These are phyloP conservation scores for Ectobius pallidus DNA, from an alignment of 2,888 invertebrate genomes.

Conservation along the genomic window DNA sequence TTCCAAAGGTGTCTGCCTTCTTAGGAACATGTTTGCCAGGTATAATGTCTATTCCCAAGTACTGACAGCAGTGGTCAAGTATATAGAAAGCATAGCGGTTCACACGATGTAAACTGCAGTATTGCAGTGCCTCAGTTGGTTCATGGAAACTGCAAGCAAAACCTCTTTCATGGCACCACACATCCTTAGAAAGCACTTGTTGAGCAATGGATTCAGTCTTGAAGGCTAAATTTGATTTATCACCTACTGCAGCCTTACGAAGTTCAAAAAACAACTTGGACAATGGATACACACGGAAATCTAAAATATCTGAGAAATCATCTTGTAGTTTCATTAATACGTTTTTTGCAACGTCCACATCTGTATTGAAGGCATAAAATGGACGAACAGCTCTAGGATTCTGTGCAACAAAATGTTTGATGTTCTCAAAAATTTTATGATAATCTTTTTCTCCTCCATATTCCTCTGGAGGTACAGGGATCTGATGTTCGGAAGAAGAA, in stretches of 20 bases:
- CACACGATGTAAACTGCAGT: neutral
- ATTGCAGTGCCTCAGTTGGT: neutral
- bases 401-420: neutral
- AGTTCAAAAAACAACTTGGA: neutral
- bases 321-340: neutral
- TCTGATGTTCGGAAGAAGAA: neutral
- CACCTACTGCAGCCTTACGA: neutral
- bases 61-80: neutral
- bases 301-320: no score
- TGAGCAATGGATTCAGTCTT: neutral
- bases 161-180: neutral
- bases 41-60: neutral
- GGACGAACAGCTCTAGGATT: neutral
- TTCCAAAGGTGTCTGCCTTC: neutral
- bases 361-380: neutral
- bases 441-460: neutral
- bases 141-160: neutral
- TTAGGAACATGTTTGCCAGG: constrained; percentile 4
- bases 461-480: neutral
- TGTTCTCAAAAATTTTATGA: neutral
- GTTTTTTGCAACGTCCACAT: neutral
- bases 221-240: neutral
- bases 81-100: neutral
- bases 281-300: neutral
- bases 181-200: neutral